Percentiles rank a stretch among this genome's conserved stretches.
phyloP scores from a whole-genome alignment of 53 echinoderm and acorn worm species.

The Zoroaster sp. region DNA sequence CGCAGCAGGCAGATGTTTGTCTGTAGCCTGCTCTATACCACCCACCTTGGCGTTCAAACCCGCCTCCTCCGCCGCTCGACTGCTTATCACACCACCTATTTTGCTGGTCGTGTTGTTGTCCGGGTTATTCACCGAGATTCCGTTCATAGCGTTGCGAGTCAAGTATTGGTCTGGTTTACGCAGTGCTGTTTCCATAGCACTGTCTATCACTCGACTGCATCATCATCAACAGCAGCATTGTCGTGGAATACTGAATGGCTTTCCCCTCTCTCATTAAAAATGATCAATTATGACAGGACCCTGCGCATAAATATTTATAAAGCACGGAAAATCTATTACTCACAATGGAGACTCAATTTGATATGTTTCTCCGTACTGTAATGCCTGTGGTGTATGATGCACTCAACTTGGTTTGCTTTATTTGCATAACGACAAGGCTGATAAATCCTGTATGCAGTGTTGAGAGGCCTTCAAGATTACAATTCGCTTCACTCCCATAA shows the following conservation, averaged over 20 bases:
- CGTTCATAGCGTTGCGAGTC: constrained; percentile 16
- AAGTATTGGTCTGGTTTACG: not conserved
- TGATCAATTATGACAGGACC: constrained; percentile 9
- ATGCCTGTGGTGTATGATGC: not conserved
- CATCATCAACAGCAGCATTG: not conserved
- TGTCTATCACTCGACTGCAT: not conserved
- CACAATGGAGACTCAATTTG: not conserved
- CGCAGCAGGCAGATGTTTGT: not conserved
- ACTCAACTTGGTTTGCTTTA: not conserved
- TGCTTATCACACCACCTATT: constrained; percentile 37
- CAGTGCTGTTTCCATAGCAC: constrained; percentile 22
- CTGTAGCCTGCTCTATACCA: not conserved
- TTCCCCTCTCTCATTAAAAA: not conserved
- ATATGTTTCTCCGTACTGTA: not conserved
- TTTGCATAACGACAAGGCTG: not conserved
- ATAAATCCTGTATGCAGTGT: not conserved
- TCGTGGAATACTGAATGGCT: not conserved
- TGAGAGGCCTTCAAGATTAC: not conserved
- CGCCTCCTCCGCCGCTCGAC: constrained; percentile 7
- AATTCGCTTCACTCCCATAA: no score
- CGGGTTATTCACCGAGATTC: not conserved
- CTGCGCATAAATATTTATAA: constrained; percentile 12
- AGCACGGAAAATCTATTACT: not conserved
- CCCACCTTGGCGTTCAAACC: constrained; percentile 12
- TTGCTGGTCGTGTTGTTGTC: constrained; percentile 31